Percentiles rank a stretch among this genome's conserved stretches.
Conservation (phyloP, 2,797 vertebrate genomes). For the Rhinogobio ventralis region DNA sequence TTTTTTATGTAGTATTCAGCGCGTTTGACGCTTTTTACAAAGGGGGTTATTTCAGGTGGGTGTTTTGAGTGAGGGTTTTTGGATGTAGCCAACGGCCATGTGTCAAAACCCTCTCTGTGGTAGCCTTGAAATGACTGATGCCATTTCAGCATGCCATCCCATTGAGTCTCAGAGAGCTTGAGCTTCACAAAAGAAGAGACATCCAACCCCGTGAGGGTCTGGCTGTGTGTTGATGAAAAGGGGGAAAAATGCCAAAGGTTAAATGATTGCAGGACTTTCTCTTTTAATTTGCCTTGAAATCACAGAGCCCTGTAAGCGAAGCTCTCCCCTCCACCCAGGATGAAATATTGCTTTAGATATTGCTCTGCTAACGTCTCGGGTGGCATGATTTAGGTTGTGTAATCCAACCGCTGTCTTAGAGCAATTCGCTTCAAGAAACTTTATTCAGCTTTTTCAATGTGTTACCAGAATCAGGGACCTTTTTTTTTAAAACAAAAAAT, state of each 20-base stretch:
- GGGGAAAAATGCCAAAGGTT: constrained; percentile 71
- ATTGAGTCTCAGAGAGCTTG: constrained; percentile 71
- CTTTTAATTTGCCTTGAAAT: constrained; percentile 66
- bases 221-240: constrained; percentile 69
- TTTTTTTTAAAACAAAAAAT: background rate
- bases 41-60: constrained; percentile 48
- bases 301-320: constrained; percentile 58
- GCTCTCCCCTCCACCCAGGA: constrained; percentile 61
- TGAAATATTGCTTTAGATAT: constrained; percentile 67
- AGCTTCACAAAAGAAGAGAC: constrained; percentile 73
- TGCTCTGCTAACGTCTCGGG: constrained; percentile 68
- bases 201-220: constrained; percentile 67
- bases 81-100: constrained; percentile 56
- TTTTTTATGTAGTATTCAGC: constrained; percentile 43
- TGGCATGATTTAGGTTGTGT: constrained; percentile 65
- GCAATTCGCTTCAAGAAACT: constrained; percentile 40
- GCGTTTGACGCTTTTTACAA: constrained; percentile 35
- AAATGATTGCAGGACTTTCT: constrained; percentile 74
- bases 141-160: constrained; percentile 71
- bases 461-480: background rate
- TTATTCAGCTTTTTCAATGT: background rate
- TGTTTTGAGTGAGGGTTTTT: constrained; percentile 47
- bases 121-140: constrained; percentile 67
- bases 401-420: constrained; percentile 61
- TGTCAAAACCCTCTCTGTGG: constrained; percentile 57